These are phyloP conservation scores for Hafferia zeledoni DNA, from an alignment of 2,797 vertebrate genomes.

Conservation along the genomic window DNA sequence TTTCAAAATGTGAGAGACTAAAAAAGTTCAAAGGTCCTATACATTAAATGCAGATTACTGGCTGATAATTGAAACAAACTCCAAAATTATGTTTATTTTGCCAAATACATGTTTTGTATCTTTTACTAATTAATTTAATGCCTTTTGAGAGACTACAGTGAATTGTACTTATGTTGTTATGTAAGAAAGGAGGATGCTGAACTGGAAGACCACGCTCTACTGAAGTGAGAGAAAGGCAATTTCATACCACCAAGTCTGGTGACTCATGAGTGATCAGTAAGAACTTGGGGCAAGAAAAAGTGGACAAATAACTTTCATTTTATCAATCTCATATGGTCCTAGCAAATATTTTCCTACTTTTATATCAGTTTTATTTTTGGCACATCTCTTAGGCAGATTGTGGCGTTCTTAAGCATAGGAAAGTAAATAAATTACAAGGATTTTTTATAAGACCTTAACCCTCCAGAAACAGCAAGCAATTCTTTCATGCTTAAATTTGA, in stretches of 20 bases:
- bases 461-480: slow-evolving; percentile 6
- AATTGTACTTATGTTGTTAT: neutral
- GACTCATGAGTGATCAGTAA: neutral
- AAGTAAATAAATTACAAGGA: slow-evolving; percentile 28
- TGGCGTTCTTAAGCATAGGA: neutral
- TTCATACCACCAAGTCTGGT: neutral
- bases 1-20: neutral
- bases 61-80: neutral
- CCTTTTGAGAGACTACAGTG: neutral
- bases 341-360: neutral
- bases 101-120: neutral
- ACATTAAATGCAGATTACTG: accelerated
- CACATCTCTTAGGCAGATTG: neutral
- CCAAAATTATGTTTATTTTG: neutral
- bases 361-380: neutral
- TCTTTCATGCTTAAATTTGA: slow-evolving; percentile 39
- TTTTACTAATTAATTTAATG: neutral
- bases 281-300: neutral
- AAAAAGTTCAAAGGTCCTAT: neutral
- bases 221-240: neutral
- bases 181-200: neutral
- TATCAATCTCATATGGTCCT: neutral
- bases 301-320: neutral
- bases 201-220: neutral
- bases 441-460: slow-evolving; percentile 1